phyloP scores from a whole-genome alignment of 2,113 vertebrate genomes.

The Prochilodus magdalenae region DNA sequence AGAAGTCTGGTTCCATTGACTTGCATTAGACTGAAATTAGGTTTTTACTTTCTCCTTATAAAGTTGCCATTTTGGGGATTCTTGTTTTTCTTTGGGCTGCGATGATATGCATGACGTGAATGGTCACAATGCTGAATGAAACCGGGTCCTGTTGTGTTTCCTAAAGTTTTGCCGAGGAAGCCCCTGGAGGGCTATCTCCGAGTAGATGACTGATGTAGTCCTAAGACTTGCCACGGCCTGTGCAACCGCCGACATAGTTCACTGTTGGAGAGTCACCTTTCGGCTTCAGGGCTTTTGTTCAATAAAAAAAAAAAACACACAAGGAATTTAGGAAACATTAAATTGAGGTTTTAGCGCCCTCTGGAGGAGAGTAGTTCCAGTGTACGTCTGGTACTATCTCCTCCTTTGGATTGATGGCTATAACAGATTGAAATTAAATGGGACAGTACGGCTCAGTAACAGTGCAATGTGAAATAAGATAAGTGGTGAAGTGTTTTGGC shows the following conservation, averaged over 20 bases:
- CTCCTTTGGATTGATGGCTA: background rate
- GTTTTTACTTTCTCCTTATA: too few species aligned
- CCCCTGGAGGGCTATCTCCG: background rate
- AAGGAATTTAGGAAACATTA: background rate
- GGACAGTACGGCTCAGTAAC: background rate
- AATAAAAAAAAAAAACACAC: background rate
- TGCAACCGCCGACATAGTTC: background rate
- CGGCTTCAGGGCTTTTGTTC: background rate
- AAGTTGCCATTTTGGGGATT: too few species aligned
- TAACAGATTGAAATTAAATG: background rate
- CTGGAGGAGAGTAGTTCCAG: background rate
- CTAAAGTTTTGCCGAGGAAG: background rate
- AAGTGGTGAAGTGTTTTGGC: background rate
- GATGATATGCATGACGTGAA: background rate
- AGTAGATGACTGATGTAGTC: background rate
- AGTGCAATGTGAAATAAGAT: background rate
- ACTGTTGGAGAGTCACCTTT: background rate
- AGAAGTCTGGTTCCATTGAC: too few species aligned
- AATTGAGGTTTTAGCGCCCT: background rate
- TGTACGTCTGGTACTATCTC: background rate
- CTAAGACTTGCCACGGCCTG: background rate
- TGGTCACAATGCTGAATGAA: background rate
- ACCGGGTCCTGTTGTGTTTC: background rate
- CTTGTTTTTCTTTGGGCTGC: too few species aligned
- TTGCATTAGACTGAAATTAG: too few species aligned